phyloP scores from a whole-genome alignment of 2,113 vertebrate genomes.

The Polypterus senegalus region DNA sequence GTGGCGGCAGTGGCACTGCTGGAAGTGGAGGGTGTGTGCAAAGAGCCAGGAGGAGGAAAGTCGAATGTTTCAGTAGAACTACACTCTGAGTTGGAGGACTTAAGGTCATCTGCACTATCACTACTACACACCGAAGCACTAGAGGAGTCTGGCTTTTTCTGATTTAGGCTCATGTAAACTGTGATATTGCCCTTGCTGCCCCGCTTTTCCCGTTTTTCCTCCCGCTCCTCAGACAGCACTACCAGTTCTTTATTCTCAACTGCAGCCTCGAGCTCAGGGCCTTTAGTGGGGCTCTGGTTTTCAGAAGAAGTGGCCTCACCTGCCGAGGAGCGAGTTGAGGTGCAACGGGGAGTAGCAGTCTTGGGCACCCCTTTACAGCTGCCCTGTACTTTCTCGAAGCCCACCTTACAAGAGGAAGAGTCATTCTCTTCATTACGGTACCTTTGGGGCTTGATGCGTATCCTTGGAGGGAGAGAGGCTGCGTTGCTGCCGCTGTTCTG shows the following conservation, averaged over 20 bases:
- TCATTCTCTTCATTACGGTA: slow-evolving; percentile 89
- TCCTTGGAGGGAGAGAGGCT: slow-evolving; percentile 71
- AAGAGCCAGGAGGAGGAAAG: slow-evolving; percentile 72
- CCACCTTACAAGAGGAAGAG: slow-evolving; percentile 68
- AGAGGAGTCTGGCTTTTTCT: slow-evolving; percentile 70
- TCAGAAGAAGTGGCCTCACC: slow-evolving; percentile 60
- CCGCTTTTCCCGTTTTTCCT: slow-evolving; percentile 57
- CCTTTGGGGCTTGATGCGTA: slow-evolving; percentile 92
- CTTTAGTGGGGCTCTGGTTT: slow-evolving; percentile 58
- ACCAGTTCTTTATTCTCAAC: slow-evolving; percentile 63
- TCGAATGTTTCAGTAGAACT: slow-evolving; percentile 82
- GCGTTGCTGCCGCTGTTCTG: slow-evolving; percentile 62
- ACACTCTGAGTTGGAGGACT: slow-evolving; percentile 83
- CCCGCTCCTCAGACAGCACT: slow-evolving; percentile 46
- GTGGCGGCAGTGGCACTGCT: slow-evolving; percentile 52
- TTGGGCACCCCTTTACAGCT: slow-evolving; percentile 62
- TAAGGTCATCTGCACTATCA: slow-evolving; percentile 77
- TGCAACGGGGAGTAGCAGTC: slow-evolving; percentile 55
- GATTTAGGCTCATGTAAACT: slow-evolving; percentile 75
- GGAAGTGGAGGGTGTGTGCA: slow-evolving; percentile 57
- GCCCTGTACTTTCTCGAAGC: slow-evolving; percentile 70
- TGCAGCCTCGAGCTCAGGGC: slow-evolving; percentile 41
- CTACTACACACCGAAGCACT: slow-evolving; percentile 73
- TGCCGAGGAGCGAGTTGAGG: slow-evolving; percentile 60
- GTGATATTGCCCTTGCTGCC: slow-evolving; percentile 71